These are phyloP conservation scores for Ophthalmolycus amberensis DNA, from an alignment of 2,113 vertebrate genomes.

Conservation along the genomic window DNA sequence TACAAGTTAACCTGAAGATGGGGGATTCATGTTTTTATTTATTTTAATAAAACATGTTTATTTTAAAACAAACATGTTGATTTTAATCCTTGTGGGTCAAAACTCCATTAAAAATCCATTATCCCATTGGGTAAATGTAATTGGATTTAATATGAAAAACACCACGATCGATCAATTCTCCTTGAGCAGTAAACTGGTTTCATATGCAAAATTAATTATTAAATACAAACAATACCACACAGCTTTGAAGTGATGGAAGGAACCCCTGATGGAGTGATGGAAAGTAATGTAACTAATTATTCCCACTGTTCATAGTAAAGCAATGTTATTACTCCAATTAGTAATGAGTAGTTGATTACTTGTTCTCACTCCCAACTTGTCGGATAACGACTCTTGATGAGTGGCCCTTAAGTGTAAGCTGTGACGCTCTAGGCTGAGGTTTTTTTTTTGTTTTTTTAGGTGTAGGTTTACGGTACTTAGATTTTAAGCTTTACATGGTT, in stretches of 20 bases:
- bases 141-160: neutral
- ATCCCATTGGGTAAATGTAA: neutral
- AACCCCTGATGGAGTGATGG: too few relatives aligned
- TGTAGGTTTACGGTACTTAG: too few relatives aligned
- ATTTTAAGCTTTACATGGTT: too few relatives aligned
- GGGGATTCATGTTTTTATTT: neutral
- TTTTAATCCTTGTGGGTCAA: neutral
- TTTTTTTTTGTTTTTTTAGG: too few relatives aligned
- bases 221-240: neutral
- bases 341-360: neutral
- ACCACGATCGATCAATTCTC: neutral
- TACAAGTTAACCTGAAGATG: constrained; percentile 3
- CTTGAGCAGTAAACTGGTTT: neutral
- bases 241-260: neutral
- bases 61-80: constrained; percentile 2
- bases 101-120: neutral
- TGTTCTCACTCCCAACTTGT: neutral
- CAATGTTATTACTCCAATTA: neutral
- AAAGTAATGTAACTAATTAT: neutral
- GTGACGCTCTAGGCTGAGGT: too few relatives aligned
- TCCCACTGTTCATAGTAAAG: neutral
- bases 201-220: neutral
- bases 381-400: too few relatives aligned
- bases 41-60: too few relatives aligned
- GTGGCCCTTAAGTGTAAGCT: too few relatives aligned